These are phyloP conservation scores for Oncorhynchus clarkii DNA, from an alignment of 2,113 vertebrate genomes.

Conservation along the genomic window DNA sequence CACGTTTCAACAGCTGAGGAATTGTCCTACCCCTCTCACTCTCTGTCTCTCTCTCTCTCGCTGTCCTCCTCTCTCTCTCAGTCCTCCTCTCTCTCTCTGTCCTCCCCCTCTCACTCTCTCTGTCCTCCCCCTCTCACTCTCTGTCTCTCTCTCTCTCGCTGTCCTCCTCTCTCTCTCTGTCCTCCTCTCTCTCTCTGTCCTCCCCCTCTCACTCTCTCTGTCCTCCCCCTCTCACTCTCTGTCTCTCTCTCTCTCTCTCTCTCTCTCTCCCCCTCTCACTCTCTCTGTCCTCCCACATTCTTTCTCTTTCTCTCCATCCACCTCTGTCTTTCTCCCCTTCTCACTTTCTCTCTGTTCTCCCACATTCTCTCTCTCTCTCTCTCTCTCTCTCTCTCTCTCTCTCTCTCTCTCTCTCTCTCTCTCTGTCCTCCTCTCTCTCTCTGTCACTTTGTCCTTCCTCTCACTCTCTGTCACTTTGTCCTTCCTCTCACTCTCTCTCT, in stretches of 20 bases:
- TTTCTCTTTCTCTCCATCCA: background rate
- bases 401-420: slow-evolving; percentile 3
- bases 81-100: background rate
- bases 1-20: slow-evolving; percentile 37
- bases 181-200: background rate
- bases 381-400: background rate
- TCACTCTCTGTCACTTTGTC: no score
- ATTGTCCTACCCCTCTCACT: background rate
- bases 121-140: background rate
- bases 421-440: background rate
- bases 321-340: background rate
- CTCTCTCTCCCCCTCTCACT: background rate
- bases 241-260: background rate
- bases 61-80: background rate
- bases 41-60: background rate
- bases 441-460: no score
- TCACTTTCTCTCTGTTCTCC: background rate
- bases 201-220: background rate
- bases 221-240: background rate
- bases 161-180: no score
- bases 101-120: background rate
- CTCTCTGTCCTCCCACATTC: background rate
- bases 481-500: no score
- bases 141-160: background rate
- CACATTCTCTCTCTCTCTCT: background rate